Base-by-base conservation (phyloP, 2,113 vertebrate genomes). In the Motacilla tschutschensis region DNA sequence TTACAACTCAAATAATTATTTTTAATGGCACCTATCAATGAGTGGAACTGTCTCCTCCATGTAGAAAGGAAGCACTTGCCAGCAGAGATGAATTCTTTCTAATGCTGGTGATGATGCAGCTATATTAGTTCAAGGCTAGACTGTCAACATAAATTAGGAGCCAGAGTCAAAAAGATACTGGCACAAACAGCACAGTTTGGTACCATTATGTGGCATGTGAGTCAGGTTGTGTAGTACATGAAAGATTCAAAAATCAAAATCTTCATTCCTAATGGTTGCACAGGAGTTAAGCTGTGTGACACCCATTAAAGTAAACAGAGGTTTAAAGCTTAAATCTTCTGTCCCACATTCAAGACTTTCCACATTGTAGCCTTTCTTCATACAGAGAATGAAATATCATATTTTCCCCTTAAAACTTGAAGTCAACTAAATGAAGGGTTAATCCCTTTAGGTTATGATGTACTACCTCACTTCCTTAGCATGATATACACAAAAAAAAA, bases 151-250 rank as follows among this genome's bases (percentile, higher is more conserved):
- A 74, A 77, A 87, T 89, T 80, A 94, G 72, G 53, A 57, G 19
- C 44, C 79, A 72, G 41, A 83, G 89, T 85, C 17, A 75, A 90
- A 90, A 92, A 77, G 28, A 69, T 72, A 72, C 54, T 80, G 79
- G 53, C 46, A 74, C 44, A 53, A 40, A 21, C 29, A 46, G 28
- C 19, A 79, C 16, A 46, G 35, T 74, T 87, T 83, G 88, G 44
- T 41, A 71, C 25, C 74, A 80, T 24, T 53, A n/a, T 18, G 38
- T 53, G 64, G 47, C 19, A 22, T 17, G 38, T 0, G 3, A 89
- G 57, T 63, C 64, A 90, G 79, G 46, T 83, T 44, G 40, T 0
- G 0, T 29, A 59, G 55, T 14, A 44, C 13, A 40, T 46, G 54
- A 57, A 85, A 74, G 57, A 80, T 26, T 87, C 8, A 80, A 64